Evolutionary conservation across 2,888 invertebrate genomes (phyloP).

Genomic region (Dione vanillae): DNA sequence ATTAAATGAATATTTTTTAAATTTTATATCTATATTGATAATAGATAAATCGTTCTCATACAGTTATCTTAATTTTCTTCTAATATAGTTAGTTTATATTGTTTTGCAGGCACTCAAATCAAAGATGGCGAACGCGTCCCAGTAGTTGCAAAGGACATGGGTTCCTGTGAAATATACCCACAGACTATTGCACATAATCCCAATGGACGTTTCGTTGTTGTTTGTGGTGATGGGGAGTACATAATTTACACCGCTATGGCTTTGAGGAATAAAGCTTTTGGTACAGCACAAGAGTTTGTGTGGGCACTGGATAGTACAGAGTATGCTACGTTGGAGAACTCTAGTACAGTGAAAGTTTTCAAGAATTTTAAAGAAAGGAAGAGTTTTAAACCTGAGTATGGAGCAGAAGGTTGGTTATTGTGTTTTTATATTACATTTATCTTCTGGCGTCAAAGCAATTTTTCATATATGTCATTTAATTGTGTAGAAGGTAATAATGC

Average conservation of each 20-base stretch:
- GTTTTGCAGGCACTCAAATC: constrained; percentile 84
- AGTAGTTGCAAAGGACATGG: constrained; percentile 98
- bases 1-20: too few relatives aligned
- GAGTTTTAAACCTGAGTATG: constrained; percentile 97
- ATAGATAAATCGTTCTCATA: too few relatives aligned
- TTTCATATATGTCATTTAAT: too few relatives aligned
- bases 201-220: constrained; percentile 96
- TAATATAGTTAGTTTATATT: too few relatives aligned
- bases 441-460: too few relatives aligned
- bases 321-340: constrained; percentile 94
- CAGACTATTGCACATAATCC: constrained; percentile 99
- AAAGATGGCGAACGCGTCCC: constrained; percentile 97
- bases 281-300: constrained; percentile 98
- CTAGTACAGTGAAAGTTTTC: constrained; percentile 95
- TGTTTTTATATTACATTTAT: too few relatives aligned
- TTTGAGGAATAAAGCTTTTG: constrained; percentile 98
- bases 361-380: constrained; percentile 99
- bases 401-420: constrained; percentile 90
- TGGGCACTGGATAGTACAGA: constrained; percentile 99
- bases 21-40: too few relatives aligned
- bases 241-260: constrained; percentile 99
- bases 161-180: constrained; percentile 99
- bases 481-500: too few relatives aligned
- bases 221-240: constrained; percentile 99
- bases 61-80: too few relatives aligned